Evolutionary conservation across 37 sponge, comb jelly and placozoan genomes (phyloP).

Genomic region (Halisarca cf. caerulea): DNA sequence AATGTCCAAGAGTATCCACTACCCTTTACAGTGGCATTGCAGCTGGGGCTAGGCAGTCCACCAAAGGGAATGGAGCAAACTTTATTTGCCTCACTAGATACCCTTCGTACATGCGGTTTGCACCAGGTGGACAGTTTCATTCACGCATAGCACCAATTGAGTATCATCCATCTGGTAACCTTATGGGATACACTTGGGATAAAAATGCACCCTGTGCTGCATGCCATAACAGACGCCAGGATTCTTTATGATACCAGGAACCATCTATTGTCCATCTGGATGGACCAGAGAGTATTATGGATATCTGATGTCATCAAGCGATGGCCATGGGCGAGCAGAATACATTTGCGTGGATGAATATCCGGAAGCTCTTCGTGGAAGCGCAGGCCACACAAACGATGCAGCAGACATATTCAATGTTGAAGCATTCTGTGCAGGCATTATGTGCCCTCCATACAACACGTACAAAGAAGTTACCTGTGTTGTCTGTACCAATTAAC

Average conservation of each 20-base stretch:
- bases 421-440: not conserved
- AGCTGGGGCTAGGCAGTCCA: slow-evolving; percentile 1
- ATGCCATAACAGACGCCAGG: not conserved
- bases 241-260: slow-evolving; percentile 5
- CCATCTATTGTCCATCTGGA: not conserved
- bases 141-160: slow-evolving; percentile 7
- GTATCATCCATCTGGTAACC: not conserved
- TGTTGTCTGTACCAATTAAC: not conserved
- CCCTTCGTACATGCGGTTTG: not conserved
- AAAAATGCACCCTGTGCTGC: slow-evolving; percentile 21
- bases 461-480: not conserved
- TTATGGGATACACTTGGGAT: not conserved
- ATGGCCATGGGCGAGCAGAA: not conserved
- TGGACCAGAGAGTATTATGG: slow-evolving; percentile 24
- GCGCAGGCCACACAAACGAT: not conserved
- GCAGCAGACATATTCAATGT: not conserved
- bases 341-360: not conserved
- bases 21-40: slow-evolving; percentile 10
- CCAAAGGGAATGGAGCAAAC: slow-evolving; percentile 10
- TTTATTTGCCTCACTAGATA: not conserved
- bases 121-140: not conserved
- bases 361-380: not conserved
- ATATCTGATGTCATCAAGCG: not conserved
- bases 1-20: not conserved
- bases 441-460: slow-evolving; percentile 22